These are phyloP conservation scores for Parapsyche elsis DNA, from an alignment of 1,140 invertebrate genomes.

Conservation along the genomic window DNA sequence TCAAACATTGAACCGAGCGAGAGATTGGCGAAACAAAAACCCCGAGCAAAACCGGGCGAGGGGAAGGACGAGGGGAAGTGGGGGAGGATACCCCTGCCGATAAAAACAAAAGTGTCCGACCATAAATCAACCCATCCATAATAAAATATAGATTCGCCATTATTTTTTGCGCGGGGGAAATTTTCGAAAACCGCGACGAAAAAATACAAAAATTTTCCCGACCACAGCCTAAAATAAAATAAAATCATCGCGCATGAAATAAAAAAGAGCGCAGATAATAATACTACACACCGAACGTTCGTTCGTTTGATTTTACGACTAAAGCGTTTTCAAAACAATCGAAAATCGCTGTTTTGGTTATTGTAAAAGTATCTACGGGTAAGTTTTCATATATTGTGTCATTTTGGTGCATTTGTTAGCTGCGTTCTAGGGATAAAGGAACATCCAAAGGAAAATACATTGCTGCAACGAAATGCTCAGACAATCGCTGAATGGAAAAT, in stretches of 20 bases:
- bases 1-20: slow-evolving; percentile 38
- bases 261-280: too few species aligned
- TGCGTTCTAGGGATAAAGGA: slow-evolving; percentile 5
- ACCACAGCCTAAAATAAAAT: too few species aligned
- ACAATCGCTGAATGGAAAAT: slow-evolving; percentile 20
- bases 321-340: too few species aligned
- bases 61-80: not conserved
- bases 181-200: too few species aligned
- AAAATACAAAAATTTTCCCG: too few species aligned
- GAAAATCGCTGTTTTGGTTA: too few species aligned
- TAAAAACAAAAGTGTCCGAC: slow-evolving; percentile 25
- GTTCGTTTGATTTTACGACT: too few species aligned
- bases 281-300: too few species aligned
- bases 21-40: not conserved
- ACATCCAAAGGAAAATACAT: slow-evolving; percentile 26
- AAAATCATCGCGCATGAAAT: too few species aligned
- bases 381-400: not conserved
- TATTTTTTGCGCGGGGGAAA: too few species aligned
- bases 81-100: not conserved
- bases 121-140: slow-evolving; percentile 8
- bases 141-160: too few species aligned
- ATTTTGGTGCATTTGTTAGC: slow-evolving; percentile 21
- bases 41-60: slow-evolving; percentile 7
- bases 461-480: slow-evolving; percentile 14
- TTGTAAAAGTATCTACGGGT: too few species aligned